These are phyloP conservation scores for Chitala chitala DNA, from an alignment of 2,113 vertebrate genomes.

Conservation along the genomic window DNA sequence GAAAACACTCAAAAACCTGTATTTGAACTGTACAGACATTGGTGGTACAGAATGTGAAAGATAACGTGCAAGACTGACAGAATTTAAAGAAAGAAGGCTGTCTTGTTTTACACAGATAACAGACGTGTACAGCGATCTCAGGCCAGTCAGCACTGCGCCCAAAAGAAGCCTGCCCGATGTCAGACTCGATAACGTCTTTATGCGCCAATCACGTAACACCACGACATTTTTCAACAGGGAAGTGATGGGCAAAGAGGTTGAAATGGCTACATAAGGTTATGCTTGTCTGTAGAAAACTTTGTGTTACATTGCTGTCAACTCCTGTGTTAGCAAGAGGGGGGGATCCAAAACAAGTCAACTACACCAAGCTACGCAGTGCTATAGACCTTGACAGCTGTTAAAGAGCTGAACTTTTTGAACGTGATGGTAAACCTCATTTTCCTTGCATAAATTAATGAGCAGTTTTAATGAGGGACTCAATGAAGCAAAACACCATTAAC, in stretches of 20 bases:
- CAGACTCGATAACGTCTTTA: conserved; percentile 8
- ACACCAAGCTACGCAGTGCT: conserved; percentile 31
- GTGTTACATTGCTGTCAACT: background rate
- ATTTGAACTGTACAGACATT: conserved; percentile 23
- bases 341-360: conserved; percentile 21
- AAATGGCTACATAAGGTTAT: conserved; percentile 3
- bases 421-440: conserved; percentile 1
- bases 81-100: too few species aligned
- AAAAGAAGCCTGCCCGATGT: background rate
- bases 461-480: background rate
- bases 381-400: conserved; percentile 25
- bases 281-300: background rate
- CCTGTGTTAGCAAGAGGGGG: background rate
- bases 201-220: conserved; percentile 13
- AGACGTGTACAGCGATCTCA: background rate
- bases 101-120: background rate
- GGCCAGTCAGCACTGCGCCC: background rate
- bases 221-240: conserved; percentile 2
- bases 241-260: background rate
- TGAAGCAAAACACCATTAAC: background rate
- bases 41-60: conserved; percentile 1
- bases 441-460: conserved; percentile 42
- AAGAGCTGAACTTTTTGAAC: conserved; percentile 30
- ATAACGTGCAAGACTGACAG: background rate
- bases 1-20: background rate